Evolutionary conservation across 2,888 invertebrate species (phyloP).

Genomic region (Subacronicta megacephala): DNA sequence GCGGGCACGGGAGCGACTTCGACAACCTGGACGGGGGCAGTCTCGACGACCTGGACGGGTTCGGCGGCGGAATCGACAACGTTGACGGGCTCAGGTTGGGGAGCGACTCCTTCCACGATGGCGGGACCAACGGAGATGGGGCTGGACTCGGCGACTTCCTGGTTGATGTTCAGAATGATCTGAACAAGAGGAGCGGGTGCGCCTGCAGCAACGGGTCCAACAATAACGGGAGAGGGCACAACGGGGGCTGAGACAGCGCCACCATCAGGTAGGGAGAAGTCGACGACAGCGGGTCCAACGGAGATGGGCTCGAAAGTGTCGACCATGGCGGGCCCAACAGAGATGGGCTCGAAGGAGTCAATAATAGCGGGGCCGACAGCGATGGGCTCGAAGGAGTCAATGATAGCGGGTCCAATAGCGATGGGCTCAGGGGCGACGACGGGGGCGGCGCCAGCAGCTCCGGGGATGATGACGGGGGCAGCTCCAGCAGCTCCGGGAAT

Average conservation of each 20-base stretch:
- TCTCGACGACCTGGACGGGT: slow-evolving; percentile 9
- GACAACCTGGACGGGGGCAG: slow-evolving; percentile 19
- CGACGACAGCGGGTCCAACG: slow-evolving; percentile 23
- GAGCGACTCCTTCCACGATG: slow-evolving; percentile 8
- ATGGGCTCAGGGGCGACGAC: slow-evolving; percentile 22
- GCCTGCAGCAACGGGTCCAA: slow-evolving; percentile 19
- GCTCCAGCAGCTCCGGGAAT: slow-evolving; percentile 30
- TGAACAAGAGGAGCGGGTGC: slow-evolving; percentile 58
- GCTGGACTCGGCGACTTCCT: slow-evolving; percentile 18
- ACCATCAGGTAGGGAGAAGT: slow-evolving; percentile 36
- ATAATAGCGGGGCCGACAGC: slow-evolving; percentile 12
- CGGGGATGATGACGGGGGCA: slow-evolving; percentile 17
- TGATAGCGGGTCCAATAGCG: slow-evolving; percentile 23
- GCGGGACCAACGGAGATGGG: slow-evolving; percentile 29
- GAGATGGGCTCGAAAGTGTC: slow-evolving; percentile 14
- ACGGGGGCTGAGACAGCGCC: slow-evolving; percentile 9
- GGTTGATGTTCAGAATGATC: slow-evolving; percentile 63
- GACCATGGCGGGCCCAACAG: not conserved
- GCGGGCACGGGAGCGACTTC: slow-evolving; percentile 24
- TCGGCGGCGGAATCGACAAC: not conserved
- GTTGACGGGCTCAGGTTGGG: slow-evolving; percentile 10
- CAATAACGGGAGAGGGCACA: slow-evolving; percentile 3
- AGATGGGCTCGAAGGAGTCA: slow-evolving; percentile 1
- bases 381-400: slow-evolving; percentile 40
- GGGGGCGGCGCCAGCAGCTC: slow-evolving; percentile 25